These are phyloP conservation scores for Oceanodroma tethys DNA, from an alignment of 2,113 vertebrate genomes.

Conservation along the genomic window DNA sequence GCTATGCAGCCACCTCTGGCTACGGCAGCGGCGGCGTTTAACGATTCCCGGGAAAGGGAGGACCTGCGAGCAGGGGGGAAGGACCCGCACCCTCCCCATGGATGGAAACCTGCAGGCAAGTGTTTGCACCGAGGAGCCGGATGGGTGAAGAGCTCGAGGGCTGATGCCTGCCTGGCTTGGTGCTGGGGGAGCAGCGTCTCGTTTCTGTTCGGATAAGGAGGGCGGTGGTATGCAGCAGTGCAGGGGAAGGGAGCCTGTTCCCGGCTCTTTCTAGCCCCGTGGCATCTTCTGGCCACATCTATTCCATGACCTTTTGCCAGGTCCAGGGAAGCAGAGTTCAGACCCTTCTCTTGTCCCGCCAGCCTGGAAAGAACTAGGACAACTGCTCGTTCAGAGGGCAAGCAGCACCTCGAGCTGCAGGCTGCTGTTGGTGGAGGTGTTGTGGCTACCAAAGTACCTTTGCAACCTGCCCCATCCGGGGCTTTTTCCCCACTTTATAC, in stretches of 20 bases:
- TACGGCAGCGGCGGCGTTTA: fast-evolving
- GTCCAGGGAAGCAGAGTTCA: not conserved
- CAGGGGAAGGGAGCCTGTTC: not conserved
- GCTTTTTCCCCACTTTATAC: not conserved
- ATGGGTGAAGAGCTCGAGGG: not conserved
- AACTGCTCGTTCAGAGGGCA: fast-evolving
- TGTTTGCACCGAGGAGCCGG: fast-evolving
- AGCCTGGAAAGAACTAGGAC: not conserved
- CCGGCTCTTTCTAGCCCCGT: not conserved
- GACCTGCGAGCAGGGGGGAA: not conserved
- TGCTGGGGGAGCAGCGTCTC: not conserved
- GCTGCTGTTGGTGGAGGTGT: not conserved
- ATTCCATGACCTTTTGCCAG: fast-evolving
- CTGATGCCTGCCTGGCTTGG: not conserved
- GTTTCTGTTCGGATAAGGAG: not conserved
- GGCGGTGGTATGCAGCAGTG: not conserved
- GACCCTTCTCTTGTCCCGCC: not conserved
- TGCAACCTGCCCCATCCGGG: not conserved
- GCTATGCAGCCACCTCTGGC: not conserved
- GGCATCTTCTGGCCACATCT: not conserved
- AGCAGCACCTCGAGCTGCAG: not conserved
- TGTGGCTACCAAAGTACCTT: fast-evolving
- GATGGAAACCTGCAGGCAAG: not conserved
- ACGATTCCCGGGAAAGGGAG: not conserved
- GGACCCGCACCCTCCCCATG: not conserved